These are phyloP conservation scores for Aegypius monachus DNA, from an alignment of 2,113 vertebrate species.

Conservation along the genomic window DNA sequence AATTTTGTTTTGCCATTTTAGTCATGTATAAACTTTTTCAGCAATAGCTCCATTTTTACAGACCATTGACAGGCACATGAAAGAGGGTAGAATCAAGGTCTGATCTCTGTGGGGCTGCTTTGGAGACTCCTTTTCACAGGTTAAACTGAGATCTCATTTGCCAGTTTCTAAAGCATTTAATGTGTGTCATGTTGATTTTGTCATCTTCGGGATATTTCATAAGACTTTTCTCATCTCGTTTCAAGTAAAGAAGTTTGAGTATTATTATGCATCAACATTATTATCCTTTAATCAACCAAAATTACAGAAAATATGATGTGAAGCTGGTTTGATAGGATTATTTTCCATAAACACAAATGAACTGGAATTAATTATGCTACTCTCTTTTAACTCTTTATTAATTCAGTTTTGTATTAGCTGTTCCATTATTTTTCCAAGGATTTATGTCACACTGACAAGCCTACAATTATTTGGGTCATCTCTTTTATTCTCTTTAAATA, in stretches of 20 bases:
- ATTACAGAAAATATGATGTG: background rate
- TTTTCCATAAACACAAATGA: background rate
- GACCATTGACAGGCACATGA: background rate
- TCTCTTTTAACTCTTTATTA: background rate
- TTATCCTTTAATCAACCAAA: background rate
- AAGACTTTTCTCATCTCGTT: background rate
- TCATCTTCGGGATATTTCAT: background rate
- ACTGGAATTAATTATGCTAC: background rate
- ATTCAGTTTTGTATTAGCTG: background rate
- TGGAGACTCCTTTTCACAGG: background rate
- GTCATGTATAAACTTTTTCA: background rate
- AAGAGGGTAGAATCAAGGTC: background rate
- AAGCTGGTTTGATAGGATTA: background rate
- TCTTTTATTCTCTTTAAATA: background rate
- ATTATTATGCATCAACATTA: background rate
- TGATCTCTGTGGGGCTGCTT: background rate
- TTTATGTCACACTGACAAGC: background rate
- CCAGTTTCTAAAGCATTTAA: background rate
- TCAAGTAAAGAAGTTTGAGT: background rate
- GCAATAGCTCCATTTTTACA: background rate
- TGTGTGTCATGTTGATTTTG: background rate
- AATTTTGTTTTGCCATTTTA: background rate
- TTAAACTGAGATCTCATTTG: background rate
- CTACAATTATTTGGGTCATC: background rate
- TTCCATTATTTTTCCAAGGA: background rate